Percentiles rank a stretch among this genome's conserved stretches.
Evolutionary conservation across 2,797 vertebrate genomes (phyloP).

Genomic region (Melanotaenia pygmaea): DNA sequence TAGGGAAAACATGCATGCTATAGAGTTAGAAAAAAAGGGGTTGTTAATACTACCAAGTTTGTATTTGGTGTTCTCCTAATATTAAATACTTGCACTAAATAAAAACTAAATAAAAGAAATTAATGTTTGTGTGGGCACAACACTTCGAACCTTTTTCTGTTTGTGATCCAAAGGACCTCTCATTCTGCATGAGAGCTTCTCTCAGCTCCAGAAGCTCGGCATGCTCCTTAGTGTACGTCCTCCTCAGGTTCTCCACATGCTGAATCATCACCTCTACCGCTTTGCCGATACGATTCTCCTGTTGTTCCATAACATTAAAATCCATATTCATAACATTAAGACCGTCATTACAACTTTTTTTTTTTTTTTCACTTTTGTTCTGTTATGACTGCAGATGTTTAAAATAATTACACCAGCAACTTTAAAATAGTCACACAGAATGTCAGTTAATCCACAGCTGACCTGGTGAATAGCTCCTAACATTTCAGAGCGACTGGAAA

Average conservation of each 20-base stretch:
- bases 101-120: background rate
- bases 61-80: too few species aligned
- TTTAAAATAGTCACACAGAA: background rate
- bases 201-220: slow-evolving; percentile 92
- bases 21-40: background rate
- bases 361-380: background rate
- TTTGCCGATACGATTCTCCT: slow-evolving; percentile 94
- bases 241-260: slow-evolving; percentile 96
- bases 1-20: background rate
- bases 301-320: background rate
- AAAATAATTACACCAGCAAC: background rate
- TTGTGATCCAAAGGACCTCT: slow-evolving; percentile 85
- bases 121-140: rapidly evolving
- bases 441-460: slow-evolving; percentile 6
- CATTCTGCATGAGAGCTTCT: slow-evolving; percentile 88
- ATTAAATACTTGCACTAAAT: background rate
- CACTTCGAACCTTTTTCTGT: slow-evolving; percentile 83
- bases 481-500: slow-evolving; percentile 96
- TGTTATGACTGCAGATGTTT: background rate
- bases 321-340: background rate
- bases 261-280: slow-evolving; percentile 98
- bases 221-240: slow-evolving; percentile 94
- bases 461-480: slow-evolving; percentile 97
- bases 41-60: background rate
- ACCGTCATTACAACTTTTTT: background rate